Base-by-base conservation (phyloP, 1,140 invertebrate species). In the Diploscapter pachys region DNA sequence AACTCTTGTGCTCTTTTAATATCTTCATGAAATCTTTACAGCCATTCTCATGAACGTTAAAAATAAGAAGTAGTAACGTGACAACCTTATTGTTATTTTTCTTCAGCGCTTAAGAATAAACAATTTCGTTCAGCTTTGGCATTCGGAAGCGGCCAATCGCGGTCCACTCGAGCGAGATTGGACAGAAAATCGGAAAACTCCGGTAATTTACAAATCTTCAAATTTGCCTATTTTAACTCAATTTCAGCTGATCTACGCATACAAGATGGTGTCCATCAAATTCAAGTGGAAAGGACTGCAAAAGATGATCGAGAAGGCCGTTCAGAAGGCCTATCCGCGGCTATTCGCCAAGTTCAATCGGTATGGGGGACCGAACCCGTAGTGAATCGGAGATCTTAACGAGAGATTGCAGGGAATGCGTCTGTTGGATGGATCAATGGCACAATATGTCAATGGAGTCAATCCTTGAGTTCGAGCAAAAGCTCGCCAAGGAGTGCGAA, bases 211-310 rank as follows among this genome's bases (percentile, higher is more conserved):
- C 54, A 51, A 49, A 31, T 31, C 31, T 31, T 31, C 31, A 31
- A 31, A 31, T 1, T 31, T 31, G 31, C 31, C 31, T 31, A 65
- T 65, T 0, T 9, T 8, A 9, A 6, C 57, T 9, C 50, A 31
- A 51, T 69, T 74, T 62, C 73, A 74, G 73, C 51, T 96, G 53
- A 98, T 98, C 96, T 97, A 94, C 13, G 95, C 93, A 87, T 99
- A 99, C 87, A 98, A 98, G 88, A 88, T 99, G 74, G 95, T 98
- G 67, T 94, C 93, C 68, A 92, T 92, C 74, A 93, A 98, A 87
- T 99, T 99, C 88, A 98, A 96, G 89, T 98, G 96, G 96, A 96
- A 95, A 85, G 96, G 95, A 55, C 87, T 99, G 50, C 95, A 98
- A 89, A 92, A 89, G 78, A 91, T 92, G 86, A 91, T 98, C 81